These are phyloP conservation scores for Ceratina calcarata DNA, from an alignment of 1,140 invertebrate genomes.

Conservation along the genomic window DNA sequence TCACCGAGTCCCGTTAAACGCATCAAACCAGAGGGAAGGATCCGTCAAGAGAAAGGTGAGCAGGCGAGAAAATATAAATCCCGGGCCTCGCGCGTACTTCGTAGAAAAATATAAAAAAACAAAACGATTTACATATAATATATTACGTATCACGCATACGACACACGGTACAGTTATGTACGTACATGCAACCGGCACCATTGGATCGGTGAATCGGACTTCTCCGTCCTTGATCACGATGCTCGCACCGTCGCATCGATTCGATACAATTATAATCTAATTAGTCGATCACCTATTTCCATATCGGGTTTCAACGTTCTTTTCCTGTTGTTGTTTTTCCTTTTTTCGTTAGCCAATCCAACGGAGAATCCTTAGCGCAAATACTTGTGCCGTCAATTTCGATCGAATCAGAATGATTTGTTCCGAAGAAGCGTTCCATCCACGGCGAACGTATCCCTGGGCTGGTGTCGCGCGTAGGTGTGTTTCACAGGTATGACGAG, in stretches of 20 bases:
- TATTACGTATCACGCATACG: slow-evolving; percentile 3
- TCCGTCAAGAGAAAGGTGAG: background rate
- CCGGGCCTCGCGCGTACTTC: background rate
- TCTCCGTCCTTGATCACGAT: slow-evolving; percentile 62
- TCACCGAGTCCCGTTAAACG: slow-evolving; percentile 2
- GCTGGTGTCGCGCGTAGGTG: background rate
- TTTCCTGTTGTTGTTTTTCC: background rate
- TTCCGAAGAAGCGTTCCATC: slow-evolving; percentile 1
- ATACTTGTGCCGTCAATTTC: slow-evolving; percentile 48
- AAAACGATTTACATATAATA: background rate
- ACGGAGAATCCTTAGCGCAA: slow-evolving; percentile 45
- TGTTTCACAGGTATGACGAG: background rate
- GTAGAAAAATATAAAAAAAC: slow-evolving; percentile 46
- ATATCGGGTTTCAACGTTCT: background rate
- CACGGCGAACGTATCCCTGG: slow-evolving; percentile 18
- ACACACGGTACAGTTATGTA: slow-evolving; percentile 20
- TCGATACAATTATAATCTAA: slow-evolving; percentile 47
- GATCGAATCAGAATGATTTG: slow-evolving; percentile 29
- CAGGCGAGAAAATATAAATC: background rate
- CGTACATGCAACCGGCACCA: slow-evolving; percentile 11
- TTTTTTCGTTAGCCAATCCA: slow-evolving; percentile 60
- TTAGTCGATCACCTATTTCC: slow-evolving; percentile 38
- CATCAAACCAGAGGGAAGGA: slow-evolving; percentile 12
- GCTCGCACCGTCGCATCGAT: slow-evolving; percentile 19
- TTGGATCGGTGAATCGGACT: background rate